These are phyloP conservation scores for Calyptomena viridis DNA, from an alignment of 2,113 vertebrate species.

Conservation along the genomic window DNA sequence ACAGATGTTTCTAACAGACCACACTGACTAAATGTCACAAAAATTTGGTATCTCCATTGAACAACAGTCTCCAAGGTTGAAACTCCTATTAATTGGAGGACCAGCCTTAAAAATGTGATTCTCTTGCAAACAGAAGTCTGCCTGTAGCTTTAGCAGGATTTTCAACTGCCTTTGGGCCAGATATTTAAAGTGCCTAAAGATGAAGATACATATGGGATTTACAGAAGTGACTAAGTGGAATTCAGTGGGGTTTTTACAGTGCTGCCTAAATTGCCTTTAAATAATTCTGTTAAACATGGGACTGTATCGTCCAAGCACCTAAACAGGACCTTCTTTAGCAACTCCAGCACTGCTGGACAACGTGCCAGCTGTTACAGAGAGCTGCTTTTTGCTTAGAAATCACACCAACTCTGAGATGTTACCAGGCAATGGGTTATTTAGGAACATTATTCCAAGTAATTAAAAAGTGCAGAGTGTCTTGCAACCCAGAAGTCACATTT, in stretches of 20 bases:
- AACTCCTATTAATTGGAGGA: neutral
- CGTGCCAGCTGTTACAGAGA: neutral
- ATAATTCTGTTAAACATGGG: conserved; percentile 39
- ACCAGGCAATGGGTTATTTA: neutral
- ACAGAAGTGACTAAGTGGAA: conserved; percentile 34
- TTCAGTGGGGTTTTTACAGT: conserved; percentile 24
- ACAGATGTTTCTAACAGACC: neutral
- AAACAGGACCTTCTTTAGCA: conserved; percentile 1
- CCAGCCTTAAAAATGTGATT: neutral
- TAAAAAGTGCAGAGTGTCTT: neutral
- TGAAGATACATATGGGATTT: neutral
- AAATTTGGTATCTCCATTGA: neutral
- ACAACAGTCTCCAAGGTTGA: neutral
- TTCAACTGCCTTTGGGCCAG: neutral
- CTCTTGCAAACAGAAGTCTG: neutral
- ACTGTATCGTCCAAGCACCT: neutral
- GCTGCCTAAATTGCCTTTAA: conserved; percentile 26
- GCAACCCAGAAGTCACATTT: neutral
- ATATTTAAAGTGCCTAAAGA: neutral
- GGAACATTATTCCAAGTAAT: neutral
- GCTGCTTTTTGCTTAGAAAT: neutral
- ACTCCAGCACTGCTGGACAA: neutral
- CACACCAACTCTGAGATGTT: neutral
- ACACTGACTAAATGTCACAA: neutral
- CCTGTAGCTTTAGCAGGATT: neutral